Evolutionary conservation across 2,888 invertebrate species (phyloP), one percentile per base, ranked within the genome.

Genomic region (Venustoraphidia nigricollis): DNA sequence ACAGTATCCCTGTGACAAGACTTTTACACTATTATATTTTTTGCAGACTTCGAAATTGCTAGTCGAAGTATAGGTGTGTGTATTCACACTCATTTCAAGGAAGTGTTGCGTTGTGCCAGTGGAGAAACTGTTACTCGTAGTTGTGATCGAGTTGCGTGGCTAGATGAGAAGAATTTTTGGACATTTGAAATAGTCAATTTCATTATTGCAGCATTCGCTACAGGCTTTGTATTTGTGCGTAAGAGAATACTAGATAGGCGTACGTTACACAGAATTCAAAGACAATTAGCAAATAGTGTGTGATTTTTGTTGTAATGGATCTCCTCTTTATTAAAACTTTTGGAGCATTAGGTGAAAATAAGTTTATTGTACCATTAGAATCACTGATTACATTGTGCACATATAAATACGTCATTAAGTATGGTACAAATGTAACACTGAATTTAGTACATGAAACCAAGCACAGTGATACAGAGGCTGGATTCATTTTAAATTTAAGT

Each of bases 81-180:
- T 59, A 78, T 83, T 51, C 82, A 83, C 57, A 86, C 89, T 2
- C 82, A 84, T 61, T 87, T 81, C 61, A 90, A 89, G 62, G 90
- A 91, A 70, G 76, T 84, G 50, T 62, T 91, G 10, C 79, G 78
- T 59, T 91, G 91, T 68, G 76, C 79, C 57, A 83, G 79, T 66
- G 89, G 89, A 14, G 82, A 86, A 70, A 82, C 78, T 51, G 82
- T 84, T 9, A 83, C 83, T 8, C 76, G 86, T 68, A 89, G 92
- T 64, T 93, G 93, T 70, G 88, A 89, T 59, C 75, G 79, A 61
- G 85, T 89, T 11, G 85, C 85, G 3, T 85, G 85, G 71, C 71
- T 89, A 45, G 91, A 92, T 60, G 87, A 90, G 62, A 75, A 80
- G 52, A 77, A 81, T 49, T 94, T 87, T 65, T 88, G 87, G 83